Percentiles rank a stretch among this genome's conserved stretches.
phyloP scores from a whole-genome alignment of 2,113 vertebrate genomes.

The Notothenia coriiceps region DNA sequence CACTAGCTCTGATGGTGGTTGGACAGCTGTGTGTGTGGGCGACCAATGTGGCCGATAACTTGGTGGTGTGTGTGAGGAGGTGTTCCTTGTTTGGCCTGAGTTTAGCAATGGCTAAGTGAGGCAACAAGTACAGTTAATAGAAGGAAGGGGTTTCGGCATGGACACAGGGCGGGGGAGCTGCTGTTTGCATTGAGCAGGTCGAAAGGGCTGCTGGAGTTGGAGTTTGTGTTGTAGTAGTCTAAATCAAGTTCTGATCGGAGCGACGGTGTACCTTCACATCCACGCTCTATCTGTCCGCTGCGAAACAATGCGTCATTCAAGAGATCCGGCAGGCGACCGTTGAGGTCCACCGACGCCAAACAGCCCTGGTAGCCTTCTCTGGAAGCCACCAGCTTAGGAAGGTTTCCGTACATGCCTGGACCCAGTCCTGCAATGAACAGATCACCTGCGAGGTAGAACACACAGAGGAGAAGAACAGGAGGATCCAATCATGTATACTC shows the following conservation, averaged over 20 bases:
- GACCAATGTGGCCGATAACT: slow-evolving; percentile 79
- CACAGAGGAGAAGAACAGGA: background rate
- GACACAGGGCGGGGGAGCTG: slow-evolving; percentile 68
- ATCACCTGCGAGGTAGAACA: slow-evolving; percentile 85
- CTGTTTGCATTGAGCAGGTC: slow-evolving; percentile 83
- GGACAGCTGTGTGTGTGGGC: slow-evolving; percentile 35
- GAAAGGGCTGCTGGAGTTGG: slow-evolving; percentile 78
- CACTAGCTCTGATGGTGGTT: slow-evolving; percentile 31
- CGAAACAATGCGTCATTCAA: slow-evolving; percentile 94
- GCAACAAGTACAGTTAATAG: slow-evolving; percentile 69
- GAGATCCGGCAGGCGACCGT: slow-evolving; percentile 96
- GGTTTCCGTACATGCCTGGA: slow-evolving; percentile 94
- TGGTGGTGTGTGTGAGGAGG: slow-evolving; percentile 11
- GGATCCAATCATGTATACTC: background rate
- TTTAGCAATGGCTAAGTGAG: slow-evolving; percentile 64
- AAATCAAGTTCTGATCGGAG: slow-evolving; percentile 67
- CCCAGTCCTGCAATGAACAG: slow-evolving; percentile 96
- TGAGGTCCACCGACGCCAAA: slow-evolving; percentile 96
- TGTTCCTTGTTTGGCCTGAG: slow-evolving; percentile 31
- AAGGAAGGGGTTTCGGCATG: slow-evolving; percentile 53
- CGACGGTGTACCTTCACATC: slow-evolving; percentile 95
- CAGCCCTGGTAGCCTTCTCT: slow-evolving; percentile 98
- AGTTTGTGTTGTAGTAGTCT: slow-evolving; percentile 69
- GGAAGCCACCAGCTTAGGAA: slow-evolving; percentile 96
- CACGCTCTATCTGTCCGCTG: slow-evolving; percentile 98